phyloP scores from a whole-genome alignment of 2,113 vertebrate species.

The Mustelus asterias region DNA sequence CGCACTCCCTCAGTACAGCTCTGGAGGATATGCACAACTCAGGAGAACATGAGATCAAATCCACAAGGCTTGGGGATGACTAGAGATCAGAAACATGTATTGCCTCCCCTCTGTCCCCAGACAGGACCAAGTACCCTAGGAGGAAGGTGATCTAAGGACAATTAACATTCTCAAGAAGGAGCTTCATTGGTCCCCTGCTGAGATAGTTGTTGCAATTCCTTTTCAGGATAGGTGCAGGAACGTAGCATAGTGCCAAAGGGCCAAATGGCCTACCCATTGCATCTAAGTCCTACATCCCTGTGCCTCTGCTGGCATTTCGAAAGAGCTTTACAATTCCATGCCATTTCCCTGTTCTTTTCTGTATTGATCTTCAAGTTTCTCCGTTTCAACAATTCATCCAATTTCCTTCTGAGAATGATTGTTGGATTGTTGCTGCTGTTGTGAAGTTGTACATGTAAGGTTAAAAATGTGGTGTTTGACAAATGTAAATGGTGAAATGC shows the following conservation, averaged over 20 bases:
- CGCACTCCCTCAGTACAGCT: background rate
- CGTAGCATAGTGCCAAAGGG: no score
- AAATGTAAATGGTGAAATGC: no score
- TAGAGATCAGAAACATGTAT: background rate
- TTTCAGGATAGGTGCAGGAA: background rate
- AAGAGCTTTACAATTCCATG: no score
- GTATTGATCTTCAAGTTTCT: background rate
- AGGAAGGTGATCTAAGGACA: background rate
- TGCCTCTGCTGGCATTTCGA: no score
- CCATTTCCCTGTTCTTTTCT: background rate
- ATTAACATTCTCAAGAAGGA: background rate
- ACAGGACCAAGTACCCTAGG: no score
- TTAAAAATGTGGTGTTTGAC: no score
- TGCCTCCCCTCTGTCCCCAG: background rate
- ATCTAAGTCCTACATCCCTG: no score
- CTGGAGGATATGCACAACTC: no score
- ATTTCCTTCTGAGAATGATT: background rate
- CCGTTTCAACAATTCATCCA: background rate
- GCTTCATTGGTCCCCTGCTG: background rate
- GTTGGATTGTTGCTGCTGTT: no score
- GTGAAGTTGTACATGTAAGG: no score
- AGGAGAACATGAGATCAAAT: background rate
- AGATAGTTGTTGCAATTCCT: background rate
- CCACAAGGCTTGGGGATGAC: no score
- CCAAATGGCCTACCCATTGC: no score